phyloP scores from a whole-genome alignment of 2,113 vertebrate species.

The Pachypanchax playfairii region DNA sequence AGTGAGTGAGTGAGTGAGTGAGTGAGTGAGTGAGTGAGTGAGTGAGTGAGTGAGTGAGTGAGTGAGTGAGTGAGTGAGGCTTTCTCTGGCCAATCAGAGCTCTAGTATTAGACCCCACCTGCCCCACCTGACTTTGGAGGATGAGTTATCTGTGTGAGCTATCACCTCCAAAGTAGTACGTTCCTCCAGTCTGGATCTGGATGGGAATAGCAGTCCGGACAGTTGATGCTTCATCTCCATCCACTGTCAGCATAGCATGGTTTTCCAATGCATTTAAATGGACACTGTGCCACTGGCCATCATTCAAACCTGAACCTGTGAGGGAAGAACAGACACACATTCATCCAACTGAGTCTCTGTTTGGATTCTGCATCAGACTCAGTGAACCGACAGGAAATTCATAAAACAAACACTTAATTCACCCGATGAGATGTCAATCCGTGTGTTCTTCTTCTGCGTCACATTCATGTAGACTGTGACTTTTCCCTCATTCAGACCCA shows the following conservation, averaged over 20 bases:
- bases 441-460: constrained; percentile 86
- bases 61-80: no score
- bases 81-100: no score
- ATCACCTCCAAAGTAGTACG: constrained; percentile 94
- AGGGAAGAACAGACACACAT: neutral
- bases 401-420: no score
- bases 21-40: no score
- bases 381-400: no score
- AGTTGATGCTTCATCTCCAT: constrained; percentile 94
- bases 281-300: constrained; percentile 96
- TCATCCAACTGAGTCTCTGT: no score
- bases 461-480: constrained; percentile 87
- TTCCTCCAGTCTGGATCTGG: constrained; percentile 89
- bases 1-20: no score
- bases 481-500: constrained; percentile 89
- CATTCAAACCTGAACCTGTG: constrained; percentile 88
- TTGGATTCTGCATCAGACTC: no score
- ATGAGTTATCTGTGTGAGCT: neutral
- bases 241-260: constrained; percentile 92
- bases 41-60: no score
- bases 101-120: no score
- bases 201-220: constrained; percentile 91
- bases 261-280: constrained; percentile 91
- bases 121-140: neutral
- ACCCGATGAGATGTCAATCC: constrained; percentile 94